A percentile compares a stretch with the other conserved stretches of the same genome.
Conservation (phyloP, 2,797 vertebrate genomes). For the Ataeniobius toweri region DNA sequence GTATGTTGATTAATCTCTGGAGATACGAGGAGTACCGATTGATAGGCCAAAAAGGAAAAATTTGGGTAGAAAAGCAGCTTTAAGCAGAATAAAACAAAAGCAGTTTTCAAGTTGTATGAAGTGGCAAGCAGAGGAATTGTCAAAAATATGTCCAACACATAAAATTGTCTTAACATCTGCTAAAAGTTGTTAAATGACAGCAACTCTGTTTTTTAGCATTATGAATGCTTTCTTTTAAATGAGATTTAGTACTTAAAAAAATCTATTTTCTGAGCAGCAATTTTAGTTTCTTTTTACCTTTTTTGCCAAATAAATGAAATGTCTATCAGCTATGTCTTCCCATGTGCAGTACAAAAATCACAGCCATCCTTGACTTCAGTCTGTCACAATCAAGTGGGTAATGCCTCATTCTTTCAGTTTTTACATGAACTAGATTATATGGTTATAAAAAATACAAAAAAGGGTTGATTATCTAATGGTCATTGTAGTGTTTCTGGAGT, state of each 20-base stretch:
- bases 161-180: neutral
- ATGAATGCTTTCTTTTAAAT: neutral
- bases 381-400: neutral
- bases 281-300: neutral
- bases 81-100: neutral
- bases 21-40: neutral
- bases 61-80: neutral
- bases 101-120: neutral
- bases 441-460: too few relatives aligned
- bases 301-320: too few relatives aligned
- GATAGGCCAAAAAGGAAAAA: neutral
- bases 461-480: too few relatives aligned
- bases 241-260: neutral
- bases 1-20: neutral
- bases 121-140: neutral
- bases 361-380: neutral
- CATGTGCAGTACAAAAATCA: neutral
- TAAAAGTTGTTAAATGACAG: neutral
- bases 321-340: neutral
- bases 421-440: neutral
- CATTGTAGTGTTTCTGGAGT: too few relatives aligned
- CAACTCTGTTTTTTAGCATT: neutral
- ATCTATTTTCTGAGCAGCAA: neutral
- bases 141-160: neutral
- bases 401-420: neutral